A percentile compares a stretch with the other conserved stretches of the same genome.
Evolutionary conservation across 2,888 invertebrate genomes (phyloP).

Genomic region (Acanthosepion pharaonis): DNA sequence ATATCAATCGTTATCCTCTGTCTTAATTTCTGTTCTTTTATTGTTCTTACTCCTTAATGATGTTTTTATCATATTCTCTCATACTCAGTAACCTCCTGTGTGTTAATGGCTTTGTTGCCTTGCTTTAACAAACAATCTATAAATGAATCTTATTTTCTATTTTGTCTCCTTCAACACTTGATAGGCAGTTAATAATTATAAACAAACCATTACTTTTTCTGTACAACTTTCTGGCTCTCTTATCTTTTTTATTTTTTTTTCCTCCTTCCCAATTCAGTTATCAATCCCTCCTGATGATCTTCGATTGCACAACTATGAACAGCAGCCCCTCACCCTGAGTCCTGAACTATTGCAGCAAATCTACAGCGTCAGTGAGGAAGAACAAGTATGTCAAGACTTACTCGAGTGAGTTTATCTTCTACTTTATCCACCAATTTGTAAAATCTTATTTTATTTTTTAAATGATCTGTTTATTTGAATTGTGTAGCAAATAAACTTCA

Average conservation of each 20-base stretch:
- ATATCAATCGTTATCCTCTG: too few species aligned
- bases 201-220: background rate
- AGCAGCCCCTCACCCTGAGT: conserved; percentile 80
- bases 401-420: conserved; percentile 73
- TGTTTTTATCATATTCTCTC: too few species aligned
- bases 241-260: background rate
- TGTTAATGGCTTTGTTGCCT: too few species aligned
- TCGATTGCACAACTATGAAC: conserved; percentile 75
- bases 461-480: too few species aligned
- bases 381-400: conserved; percentile 81
- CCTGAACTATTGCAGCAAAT: conserved; percentile 57
- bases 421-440: background rate
- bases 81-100: too few species aligned
- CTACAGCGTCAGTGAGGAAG: conserved; percentile 78
- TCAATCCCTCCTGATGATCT: conserved; percentile 48
- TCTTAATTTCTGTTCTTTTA: too few species aligned
- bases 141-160: too few species aligned
- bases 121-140: too few species aligned
- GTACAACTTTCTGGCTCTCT: background rate
- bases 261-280: background rate
- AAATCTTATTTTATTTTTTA: background rate
- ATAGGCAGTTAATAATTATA: too few species aligned
- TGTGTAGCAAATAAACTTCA: too few species aligned
- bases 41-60: too few species aligned
- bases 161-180: too few species aligned